Evolutionary conservation across 2,888 invertebrate genomes (phyloP), one percentile per base, ranked within the genome.

Genomic region (Lobophora halterata): DNA sequence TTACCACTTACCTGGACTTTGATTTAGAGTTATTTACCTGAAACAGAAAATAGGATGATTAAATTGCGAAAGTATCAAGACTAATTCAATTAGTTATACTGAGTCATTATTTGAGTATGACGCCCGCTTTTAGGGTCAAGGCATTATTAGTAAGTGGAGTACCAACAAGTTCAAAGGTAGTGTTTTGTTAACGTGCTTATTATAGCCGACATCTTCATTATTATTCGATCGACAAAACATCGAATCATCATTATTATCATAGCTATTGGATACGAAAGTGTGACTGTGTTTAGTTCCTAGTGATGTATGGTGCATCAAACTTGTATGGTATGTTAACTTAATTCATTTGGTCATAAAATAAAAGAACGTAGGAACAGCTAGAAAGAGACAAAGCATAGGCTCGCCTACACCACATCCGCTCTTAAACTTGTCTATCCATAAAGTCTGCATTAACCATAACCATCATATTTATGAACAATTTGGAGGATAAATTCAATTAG

Each of bases 11-110:
- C 36, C 39, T 40, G 47, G 21, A 37, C n/a, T 33, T 18, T 17
- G 38, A 25, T 32, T 23, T 35, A 32, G 48, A 41, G 41, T 61
- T 71, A 65, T 73, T 78, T 81, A 81, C 81, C 79, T 81, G 79
- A 41, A 76, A 78, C 56, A 65, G 55, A 58, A 64, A 46, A 62
- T 58, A 65, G 55, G 62, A 30, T 27, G 11, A 51, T 51, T 51
- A 58, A 59, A 55, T 56, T 39, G 52, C 32, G 31, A 37, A 45
- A 2, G 25, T 8, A 49, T 42, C 24, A 38, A 27, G 6, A 23
- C 23, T 37, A 37, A 29, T 46, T 44, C 52, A 48, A 47, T 40
- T 46, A 42, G 32, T 37, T 41, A 34, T 46, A 34, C 36, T 31
- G 29, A 26, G 14, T 33, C 19, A 36, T 36, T 30, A 32, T 20